phyloP scores from a whole-genome alignment of 2,888 invertebrate genomes.

The Tyria jacobaeae region DNA sequence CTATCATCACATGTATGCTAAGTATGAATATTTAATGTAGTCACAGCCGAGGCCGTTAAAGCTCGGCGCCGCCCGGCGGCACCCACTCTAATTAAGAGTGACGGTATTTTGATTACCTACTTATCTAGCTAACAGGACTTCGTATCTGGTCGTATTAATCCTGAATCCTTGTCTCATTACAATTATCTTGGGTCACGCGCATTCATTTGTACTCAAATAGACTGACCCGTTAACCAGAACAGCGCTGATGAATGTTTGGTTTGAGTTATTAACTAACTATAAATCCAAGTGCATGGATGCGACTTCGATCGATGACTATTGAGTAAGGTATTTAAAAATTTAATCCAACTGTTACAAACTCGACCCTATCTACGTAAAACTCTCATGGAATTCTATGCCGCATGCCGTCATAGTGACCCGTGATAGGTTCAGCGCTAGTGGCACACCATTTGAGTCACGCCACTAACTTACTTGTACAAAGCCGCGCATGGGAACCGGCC shows the following conservation, averaged over 20 bases:
- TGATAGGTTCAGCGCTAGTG: conserved; percentile 28
- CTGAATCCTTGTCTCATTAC: conserved; percentile 68
- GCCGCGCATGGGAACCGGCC: conserved; percentile 39
- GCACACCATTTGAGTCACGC: conserved; percentile 28
- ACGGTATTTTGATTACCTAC: conserved; percentile 82
- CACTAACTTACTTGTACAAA: conserved; percentile 21
- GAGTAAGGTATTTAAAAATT: neutral
- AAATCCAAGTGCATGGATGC: neutral
- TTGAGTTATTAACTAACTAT: conserved; percentile 49
- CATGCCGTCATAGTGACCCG: conserved; percentile 52
- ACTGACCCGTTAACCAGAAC: conserved; percentile 56
- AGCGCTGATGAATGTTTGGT: conserved; percentile 55
- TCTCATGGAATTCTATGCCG: conserved; percentile 44
- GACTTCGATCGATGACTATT: neutral
- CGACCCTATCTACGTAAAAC: conserved; percentile 28
- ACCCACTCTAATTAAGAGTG: conserved; percentile 78
- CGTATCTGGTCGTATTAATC: conserved; percentile 73
- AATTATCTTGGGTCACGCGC: conserved; percentile 71
- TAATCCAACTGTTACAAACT: neutral
- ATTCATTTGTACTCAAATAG: conserved; percentile 69
- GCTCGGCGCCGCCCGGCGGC: conserved; percentile 58
- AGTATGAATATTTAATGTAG: conserved; percentile 20
- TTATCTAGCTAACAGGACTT: conserved; percentile 74
- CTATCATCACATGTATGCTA: neutral
- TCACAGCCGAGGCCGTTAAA: conserved; percentile 46